A percentile compares a stretch with the other conserved stretches of the same genome.
These are phyloP conservation scores for Pristionchus mayeri DNA, from an alignment of 2,888 invertebrate genomes.

Conservation along the genomic window DNA sequence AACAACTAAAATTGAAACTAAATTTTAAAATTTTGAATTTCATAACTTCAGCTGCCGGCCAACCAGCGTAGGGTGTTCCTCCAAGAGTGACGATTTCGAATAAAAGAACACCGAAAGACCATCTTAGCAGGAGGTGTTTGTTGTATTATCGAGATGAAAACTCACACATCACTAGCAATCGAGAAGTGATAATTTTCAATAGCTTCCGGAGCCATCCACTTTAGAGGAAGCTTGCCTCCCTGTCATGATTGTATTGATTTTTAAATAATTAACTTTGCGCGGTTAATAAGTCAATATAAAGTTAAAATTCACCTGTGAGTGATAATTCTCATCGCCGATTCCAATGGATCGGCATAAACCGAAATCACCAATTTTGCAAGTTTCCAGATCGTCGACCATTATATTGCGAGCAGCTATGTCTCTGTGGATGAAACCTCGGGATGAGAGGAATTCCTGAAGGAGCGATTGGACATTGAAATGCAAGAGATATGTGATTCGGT, in stretches of 20 bases:
- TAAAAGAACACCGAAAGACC: constrained; percentile 22
- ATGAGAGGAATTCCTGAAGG: too few relatives aligned
- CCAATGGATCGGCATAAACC: background rate
- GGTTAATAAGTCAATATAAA: background rate
- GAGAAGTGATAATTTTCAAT: constrained; percentile 27
- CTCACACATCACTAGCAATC: background rate
- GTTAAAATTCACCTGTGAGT: background rate
- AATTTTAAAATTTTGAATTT: background rate
- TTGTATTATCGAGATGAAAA: background rate
- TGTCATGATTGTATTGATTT: background rate
- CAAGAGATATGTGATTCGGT: too few relatives aligned
- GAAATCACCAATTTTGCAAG: constrained; percentile 27
- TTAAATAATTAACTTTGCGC: background rate
- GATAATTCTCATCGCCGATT: background rate
- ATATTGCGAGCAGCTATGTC: too few relatives aligned
- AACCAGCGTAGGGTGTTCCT: constrained; percentile 13
- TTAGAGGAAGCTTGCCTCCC: constrained; percentile 21
- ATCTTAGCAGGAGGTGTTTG: too few relatives aligned
- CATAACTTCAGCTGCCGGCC: constrained; percentile 8
- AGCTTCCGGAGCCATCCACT: constrained; percentile 41
- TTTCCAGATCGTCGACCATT: too few relatives aligned
- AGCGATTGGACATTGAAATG: too few relatives aligned
- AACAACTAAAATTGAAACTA: background rate
- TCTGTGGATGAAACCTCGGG: too few relatives aligned
- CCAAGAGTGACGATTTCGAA: constrained; percentile 29